Base-by-base conservation (phyloP, 2,888 invertebrate genomes). In the Drosophila peninsularis region DNA sequence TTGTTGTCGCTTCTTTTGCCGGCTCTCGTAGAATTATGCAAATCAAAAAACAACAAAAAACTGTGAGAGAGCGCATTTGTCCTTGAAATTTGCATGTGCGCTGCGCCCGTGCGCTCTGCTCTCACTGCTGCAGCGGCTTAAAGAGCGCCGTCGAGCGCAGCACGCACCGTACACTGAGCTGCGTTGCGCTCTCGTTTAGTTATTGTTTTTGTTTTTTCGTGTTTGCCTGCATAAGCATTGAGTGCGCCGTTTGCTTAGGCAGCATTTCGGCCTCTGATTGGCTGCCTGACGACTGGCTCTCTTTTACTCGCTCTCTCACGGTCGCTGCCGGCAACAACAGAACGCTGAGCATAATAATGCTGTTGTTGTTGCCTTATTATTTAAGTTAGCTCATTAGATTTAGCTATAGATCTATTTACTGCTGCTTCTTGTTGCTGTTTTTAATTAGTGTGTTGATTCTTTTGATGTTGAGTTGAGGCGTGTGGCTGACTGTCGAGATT, bases 1-100 rank as follows among this genome's bases (percentile, higher is more conserved):
- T 44, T 53, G n/a, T 50, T n/a, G 52, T 39, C 49, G 47, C 49
- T 57, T 30, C 45, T 24, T 56, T 53, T 64, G 64, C 71, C 66
- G 72, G 60, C 17, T 65, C 47, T 47, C 50, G 21, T 37, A 27
- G 60, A 71, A 71, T 64, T 54, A 78, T 78, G 74, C 81, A 80
- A 81, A 81, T 78, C 55, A 62, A 66, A 39, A 34, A 11, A 17
- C 3, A 62, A 66, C 24, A 45, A 9, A 32, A 11, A 13, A 19
- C 19, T 34, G n/a, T 21, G 36, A 19, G 36, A 19, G 61, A 54
- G 53, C 41, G 54, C 42, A 60, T 69, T 62, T 74, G 78, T 81
- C 78, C 81, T 80, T 78, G 78, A 78, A 78, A 63, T 24, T 67
- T 7, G 55, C 44, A 17, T 60, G 50, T 41, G 63, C 61, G 47